These are phyloP conservation scores for Spicauda simplicius DNA, from an alignment of 2,888 invertebrate genomes.

Conservation along the genomic window DNA sequence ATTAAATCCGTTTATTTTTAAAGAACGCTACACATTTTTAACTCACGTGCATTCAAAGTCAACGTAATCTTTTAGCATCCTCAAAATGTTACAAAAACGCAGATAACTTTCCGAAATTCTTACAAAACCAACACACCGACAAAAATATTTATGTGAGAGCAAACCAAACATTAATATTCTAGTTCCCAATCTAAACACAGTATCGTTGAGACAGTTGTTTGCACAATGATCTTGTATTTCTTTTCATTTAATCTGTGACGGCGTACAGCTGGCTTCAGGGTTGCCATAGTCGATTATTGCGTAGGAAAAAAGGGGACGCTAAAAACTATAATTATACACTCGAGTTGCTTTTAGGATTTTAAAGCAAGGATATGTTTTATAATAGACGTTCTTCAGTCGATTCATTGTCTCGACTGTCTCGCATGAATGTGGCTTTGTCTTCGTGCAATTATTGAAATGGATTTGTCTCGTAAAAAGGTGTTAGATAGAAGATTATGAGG, in stretches of 20 bases:
- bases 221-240: conserved; percentile 62
- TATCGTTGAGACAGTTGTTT: conserved; percentile 66
- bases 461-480: background rate
- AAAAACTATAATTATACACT: conserved; percentile 36
- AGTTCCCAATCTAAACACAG: conserved; percentile 55
- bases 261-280: conserved; percentile 60
- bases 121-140: conserved; percentile 52
- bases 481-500: background rate
- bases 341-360: conserved; percentile 28
- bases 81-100: conserved; percentile 15
- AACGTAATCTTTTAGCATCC: background rate
- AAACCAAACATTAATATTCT: conserved; percentile 60
- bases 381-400: background rate
- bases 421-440: conserved; percentile 24
- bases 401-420: conserved; percentile 22
- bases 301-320: conserved; percentile 32
- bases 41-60: background rate
- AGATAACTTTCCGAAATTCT: conserved; percentile 44
- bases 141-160: conserved; percentile 61
- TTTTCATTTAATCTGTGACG: conserved; percentile 57
- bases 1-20: too few relatives aligned
- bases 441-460: conserved; percentile 14
- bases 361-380: conserved; percentile 18
- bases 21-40: background rate
- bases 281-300: conserved; percentile 31